Conservation (phyloP, 2,888 invertebrate genomes). For the Troides helena region DNA sequence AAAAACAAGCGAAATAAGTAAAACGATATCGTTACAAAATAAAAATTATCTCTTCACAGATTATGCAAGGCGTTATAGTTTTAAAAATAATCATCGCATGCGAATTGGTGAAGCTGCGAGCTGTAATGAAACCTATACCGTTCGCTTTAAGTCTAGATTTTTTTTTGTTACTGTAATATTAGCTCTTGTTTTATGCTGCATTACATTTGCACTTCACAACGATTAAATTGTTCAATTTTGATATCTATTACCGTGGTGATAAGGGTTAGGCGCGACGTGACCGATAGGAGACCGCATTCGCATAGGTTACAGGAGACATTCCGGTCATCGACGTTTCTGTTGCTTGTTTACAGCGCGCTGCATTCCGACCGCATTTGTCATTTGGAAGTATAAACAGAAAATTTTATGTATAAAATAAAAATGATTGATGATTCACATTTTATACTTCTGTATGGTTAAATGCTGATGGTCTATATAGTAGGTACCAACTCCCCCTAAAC, state of each 20-base stretch:
- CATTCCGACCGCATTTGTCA: conserved; percentile 49
- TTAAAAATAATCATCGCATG: too few relatives aligned
- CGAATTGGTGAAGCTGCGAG: too few relatives aligned
- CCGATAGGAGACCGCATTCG: conserved; percentile 4
- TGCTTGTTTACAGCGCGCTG: conserved; percentile 43
- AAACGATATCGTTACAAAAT: too few relatives aligned
- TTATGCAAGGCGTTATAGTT: not conserved
- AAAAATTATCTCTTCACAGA: too few relatives aligned
- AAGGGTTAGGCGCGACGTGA: conserved; percentile 3
- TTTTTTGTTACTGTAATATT: too few relatives aligned
- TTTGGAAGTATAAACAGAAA: conserved; percentile 18
- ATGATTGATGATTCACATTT: not conserved
- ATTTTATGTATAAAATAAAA: not conserved
- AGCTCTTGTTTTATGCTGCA: too few relatives aligned
- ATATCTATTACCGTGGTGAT: conserved; percentile 29
- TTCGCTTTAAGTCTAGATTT: too few relatives aligned
- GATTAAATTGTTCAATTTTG: conserved; percentile 29
- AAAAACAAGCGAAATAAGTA: too few relatives aligned
- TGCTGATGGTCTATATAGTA: too few relatives aligned
- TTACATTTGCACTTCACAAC: conserved; percentile 5
- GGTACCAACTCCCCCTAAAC: too few relatives aligned
- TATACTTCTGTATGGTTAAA: not conserved
- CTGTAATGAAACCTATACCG: too few relatives aligned
- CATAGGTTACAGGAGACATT: conserved; percentile 33
- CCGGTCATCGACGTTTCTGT: conserved; percentile 44